Evolutionary conservation across 53 echinoderm and acorn worm genomes (phyloP), one percentile per base, ranked within the genome.

Genomic region (Zoroaster sp.): DNA sequence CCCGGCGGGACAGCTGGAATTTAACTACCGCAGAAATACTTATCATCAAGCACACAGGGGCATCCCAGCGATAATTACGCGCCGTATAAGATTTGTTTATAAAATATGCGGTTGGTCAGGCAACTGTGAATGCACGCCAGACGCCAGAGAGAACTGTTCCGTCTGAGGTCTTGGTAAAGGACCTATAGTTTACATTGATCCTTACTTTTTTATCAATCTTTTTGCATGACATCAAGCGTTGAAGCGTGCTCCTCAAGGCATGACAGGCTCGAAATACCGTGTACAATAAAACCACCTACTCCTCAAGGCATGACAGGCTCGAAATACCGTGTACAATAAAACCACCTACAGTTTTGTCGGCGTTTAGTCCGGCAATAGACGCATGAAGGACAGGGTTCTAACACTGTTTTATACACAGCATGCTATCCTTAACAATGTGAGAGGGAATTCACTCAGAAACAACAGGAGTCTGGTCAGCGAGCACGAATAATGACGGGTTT

Each of bases 381-480:
- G n/a, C n/a, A n/a, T n/a, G n/a, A 20, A 18, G 5, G 54, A 28
- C 25, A 59, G 63, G 63, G 21, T 28, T 28, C 63, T 28, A 28
- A 59, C 63, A 25, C 63, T 41, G 66, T 66, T 66, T 68, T 33
- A 43, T 40, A 67, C 66, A 0, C 82, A 67, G 82, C 43, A 42
- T 39, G 67, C 68, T 12, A 42, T 66, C 68, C 43, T 28, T 28
- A 20, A 20, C 59, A 23, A 1, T 67, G 68, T 67, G 11, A 31
- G 43, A 4, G 82, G 66, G 66, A 28, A 82, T 30, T 45, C 82
- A 33, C 42, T 43, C 82, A 67, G 82, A 67, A 68, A 66, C 80
- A 65, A 66, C 10, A 28, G 8, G 18, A 66, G 82, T 82, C 68
- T 82, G 82, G 82, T 82, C 82, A 82, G 37, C 68, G 45, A 33